Conservation (phyloP, 2,888 invertebrate genomes). For the Andrena bicolor region DNA sequence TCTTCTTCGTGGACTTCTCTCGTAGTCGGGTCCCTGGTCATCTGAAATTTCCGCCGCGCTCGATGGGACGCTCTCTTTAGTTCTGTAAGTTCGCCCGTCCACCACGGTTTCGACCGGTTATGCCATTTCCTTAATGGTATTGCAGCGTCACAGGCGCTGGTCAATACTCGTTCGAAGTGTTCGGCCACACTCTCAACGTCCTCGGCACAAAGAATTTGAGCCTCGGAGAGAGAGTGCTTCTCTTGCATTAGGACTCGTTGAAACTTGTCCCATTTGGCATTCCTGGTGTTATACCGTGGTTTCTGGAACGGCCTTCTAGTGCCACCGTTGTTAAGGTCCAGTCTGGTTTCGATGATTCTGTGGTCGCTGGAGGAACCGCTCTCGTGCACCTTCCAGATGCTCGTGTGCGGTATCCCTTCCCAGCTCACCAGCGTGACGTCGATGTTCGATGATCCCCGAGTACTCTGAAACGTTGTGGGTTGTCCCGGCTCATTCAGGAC, state of each 20-base stretch:
- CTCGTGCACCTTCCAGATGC: not conserved
- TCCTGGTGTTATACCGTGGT: not conserved
- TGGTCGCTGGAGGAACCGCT: slow-evolving; percentile 6
- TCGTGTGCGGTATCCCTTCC: not conserved
- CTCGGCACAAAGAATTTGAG: not conserved
- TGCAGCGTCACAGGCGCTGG: not conserved
- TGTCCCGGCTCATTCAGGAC: not conserved
- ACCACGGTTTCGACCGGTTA: too few species aligned
- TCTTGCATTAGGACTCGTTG: not conserved
- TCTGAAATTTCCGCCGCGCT: not conserved
- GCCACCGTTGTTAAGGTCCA: not conserved
- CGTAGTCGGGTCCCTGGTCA: not conserved
- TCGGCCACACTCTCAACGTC: not conserved
- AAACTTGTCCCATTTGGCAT: slow-evolving; percentile 16
- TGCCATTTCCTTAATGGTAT: not conserved
- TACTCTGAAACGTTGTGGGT: not conserved
- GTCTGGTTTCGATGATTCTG: not conserved
- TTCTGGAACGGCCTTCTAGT: not conserved
- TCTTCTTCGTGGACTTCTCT: not conserved
- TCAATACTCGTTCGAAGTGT: not conserved
- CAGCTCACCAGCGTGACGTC: slow-evolving; percentile 5
- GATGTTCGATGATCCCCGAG: not conserved
- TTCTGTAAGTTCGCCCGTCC: not conserved
- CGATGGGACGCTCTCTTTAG: not conserved
- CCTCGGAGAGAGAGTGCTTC: not conserved